Conservation (phyloP, 2,797 vertebrate genomes). For the Sebastes vulpes region DNA sequence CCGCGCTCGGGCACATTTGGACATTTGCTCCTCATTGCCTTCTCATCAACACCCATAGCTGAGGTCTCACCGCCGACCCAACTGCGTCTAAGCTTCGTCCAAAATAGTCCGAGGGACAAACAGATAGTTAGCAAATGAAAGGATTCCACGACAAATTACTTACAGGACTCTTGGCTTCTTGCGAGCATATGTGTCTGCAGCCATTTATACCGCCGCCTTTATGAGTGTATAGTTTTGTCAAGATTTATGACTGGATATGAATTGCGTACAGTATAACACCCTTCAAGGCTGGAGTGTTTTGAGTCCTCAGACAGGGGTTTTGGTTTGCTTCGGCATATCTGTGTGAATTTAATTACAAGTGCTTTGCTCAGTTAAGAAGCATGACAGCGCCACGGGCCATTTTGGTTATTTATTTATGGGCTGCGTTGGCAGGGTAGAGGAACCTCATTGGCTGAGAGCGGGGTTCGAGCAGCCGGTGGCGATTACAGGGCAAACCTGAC, state of each 20-base stretch:
- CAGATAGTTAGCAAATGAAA: constrained; percentile 82
- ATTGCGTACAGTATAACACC: constrained; percentile 62
- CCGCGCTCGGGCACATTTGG: constrained; percentile 58
- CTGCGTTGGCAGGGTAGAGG: constrained; percentile 59
- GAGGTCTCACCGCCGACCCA: constrained; percentile 72
- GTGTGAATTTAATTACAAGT: constrained; percentile 84
- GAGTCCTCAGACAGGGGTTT: constrained; percentile 66
- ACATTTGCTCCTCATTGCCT: constrained; percentile 62
- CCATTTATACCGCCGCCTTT: constrained; percentile 68
- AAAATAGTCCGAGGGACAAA: constrained; percentile 79
- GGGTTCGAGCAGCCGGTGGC: constrained; percentile 72
- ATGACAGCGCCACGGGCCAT: constrained; percentile 71
- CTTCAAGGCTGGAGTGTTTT: constrained; percentile 66
- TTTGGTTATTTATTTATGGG: constrained; percentile 81
- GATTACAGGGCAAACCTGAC: constrained; percentile 76
- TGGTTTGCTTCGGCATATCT: constrained; percentile 79
- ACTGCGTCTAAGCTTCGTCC: constrained; percentile 69
- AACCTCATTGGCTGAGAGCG: constrained; percentile 74
- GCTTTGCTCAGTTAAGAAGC: constrained; percentile 72
- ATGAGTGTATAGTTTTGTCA: constrained; percentile 56
- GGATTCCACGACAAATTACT: constrained; percentile 78
- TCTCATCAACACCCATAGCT: constrained; percentile 77
- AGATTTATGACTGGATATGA: constrained; percentile 74
- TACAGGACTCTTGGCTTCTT: constrained; percentile 68
- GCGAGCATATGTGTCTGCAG: constrained; percentile 63